Evolutionary conservation across 2,113 vertebrate species (phyloP).

Genomic region (Burhinus oedicnemus): DNA sequence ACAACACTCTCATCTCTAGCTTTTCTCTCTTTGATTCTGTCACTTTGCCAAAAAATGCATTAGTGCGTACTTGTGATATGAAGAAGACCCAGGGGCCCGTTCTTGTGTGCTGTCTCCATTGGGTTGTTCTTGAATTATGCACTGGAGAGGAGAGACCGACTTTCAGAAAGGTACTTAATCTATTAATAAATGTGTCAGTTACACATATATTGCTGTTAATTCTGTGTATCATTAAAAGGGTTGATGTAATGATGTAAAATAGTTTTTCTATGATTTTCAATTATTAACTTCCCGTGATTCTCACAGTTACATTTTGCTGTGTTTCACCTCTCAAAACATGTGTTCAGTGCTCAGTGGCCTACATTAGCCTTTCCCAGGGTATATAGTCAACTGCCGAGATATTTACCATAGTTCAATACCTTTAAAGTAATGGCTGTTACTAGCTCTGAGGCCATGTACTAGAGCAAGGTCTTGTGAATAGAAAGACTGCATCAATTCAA

Average conservation of each 20-base stretch:
- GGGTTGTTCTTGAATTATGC: neutral
- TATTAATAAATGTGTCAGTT: neutral
- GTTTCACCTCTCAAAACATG: neutral
- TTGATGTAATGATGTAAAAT: neutral
- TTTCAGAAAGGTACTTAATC: neutral
- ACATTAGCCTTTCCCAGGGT: neutral
- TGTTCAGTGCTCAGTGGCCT: neutral
- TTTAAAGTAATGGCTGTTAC: neutral
- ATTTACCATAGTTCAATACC: neutral
- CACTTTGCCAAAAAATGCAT: slow-evolving; percentile 31
- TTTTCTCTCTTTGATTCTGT: slow-evolving; percentile 12
- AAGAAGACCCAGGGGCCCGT: neutral
- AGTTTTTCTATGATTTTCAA: neutral
- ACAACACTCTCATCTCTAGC: neutral
- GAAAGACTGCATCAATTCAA: neutral
- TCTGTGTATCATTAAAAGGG: neutral
- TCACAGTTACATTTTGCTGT: neutral
- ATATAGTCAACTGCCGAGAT: neutral
- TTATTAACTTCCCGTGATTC: neutral
- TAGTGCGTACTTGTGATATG: neutral
- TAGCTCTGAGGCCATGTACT: neutral
- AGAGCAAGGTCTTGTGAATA: neutral
- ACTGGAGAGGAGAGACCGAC: neutral
- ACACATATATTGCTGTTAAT: neutral
- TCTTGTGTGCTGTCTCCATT: neutral